These are phyloP conservation scores for Drosophila mayaguana DNA, from an alignment of 2,888 invertebrate species.

Conservation along the genomic window DNA sequence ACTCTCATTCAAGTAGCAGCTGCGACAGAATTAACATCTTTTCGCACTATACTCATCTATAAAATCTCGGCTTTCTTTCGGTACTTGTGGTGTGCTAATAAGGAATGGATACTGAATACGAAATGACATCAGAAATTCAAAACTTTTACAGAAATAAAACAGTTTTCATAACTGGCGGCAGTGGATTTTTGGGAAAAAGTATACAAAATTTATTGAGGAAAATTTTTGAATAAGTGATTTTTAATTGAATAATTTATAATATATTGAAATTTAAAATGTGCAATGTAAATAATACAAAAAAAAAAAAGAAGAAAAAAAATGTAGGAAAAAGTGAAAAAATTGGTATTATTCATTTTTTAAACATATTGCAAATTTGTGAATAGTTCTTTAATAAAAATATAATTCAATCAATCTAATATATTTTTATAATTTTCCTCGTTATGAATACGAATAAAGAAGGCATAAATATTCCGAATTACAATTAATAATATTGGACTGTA, in stretches of 20 bases:
- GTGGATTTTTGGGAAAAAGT: conserved; percentile 86
- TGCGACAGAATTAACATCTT: conserved; percentile 18
- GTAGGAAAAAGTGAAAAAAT: neutral
- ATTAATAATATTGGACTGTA: neutral
- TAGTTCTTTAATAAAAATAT: no score
- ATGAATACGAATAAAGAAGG: no score
- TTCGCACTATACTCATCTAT: no score
- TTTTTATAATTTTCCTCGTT: no score
- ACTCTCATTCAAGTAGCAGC: conserved; percentile 46
- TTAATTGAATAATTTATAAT: neutral
- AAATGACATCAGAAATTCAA: conserved; percentile 84
- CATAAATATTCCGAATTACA: neutral
- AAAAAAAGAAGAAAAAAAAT: no score
- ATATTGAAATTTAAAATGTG: no score
- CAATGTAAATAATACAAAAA: no score
- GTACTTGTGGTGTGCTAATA: neutral
- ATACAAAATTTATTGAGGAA: neutral
- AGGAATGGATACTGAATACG: neutral
- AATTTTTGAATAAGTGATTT: neutral
- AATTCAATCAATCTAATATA: no score
- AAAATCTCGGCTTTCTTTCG: neutral
- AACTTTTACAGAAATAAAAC: conserved; percentile 87
- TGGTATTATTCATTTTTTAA: no score
- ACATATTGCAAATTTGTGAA: no score
- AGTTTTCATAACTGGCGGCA: conserved; percentile 88